Evolutionary conservation across 2,888 invertebrate genomes (phyloP).

Genomic region (Argyresthia goedartella): DNA sequence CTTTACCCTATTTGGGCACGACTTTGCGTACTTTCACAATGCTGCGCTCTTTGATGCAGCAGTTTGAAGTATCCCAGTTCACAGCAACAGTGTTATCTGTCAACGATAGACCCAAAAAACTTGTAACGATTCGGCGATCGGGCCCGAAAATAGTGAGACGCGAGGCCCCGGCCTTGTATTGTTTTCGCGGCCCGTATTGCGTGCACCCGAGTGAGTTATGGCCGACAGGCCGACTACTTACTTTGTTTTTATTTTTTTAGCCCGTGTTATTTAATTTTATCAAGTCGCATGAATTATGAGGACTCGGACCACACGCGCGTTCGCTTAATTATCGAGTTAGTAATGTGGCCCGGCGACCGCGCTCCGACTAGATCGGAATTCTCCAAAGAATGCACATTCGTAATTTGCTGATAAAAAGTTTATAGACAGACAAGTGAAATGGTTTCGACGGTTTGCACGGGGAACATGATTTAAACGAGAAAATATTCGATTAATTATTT

Average conservation of each 20-base stretch:
- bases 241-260: conserved; percentile 49
- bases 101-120: too few species aligned
- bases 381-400: neutral
- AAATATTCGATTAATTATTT: too few species aligned
- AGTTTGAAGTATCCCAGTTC: too few species aligned
- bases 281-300: conserved; percentile 68
- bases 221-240: conserved; percentile 62
- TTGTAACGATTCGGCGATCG: too few species aligned
- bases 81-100: too few species aligned
- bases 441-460: too few species aligned
- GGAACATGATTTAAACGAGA: too few species aligned
- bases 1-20: too few species aligned
- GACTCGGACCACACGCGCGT: conserved; percentile 61
- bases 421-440: neutral
- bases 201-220: conserved; percentile 65
- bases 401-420: neutral
- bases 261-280: conserved; percentile 68
- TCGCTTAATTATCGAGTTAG: conserved; percentile 54
- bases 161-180: conserved; percentile 53
- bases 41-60: too few species aligned
- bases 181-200: conserved; percentile 64
- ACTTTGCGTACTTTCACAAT: too few species aligned
- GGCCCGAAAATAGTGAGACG: conserved; percentile 10
- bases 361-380: neutral
- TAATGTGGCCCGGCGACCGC: conserved; percentile 18